These are phyloP conservation scores for Gryllus bimaculatus DNA, from an alignment of 1,140 invertebrate species.

Conservation along the genomic window DNA sequence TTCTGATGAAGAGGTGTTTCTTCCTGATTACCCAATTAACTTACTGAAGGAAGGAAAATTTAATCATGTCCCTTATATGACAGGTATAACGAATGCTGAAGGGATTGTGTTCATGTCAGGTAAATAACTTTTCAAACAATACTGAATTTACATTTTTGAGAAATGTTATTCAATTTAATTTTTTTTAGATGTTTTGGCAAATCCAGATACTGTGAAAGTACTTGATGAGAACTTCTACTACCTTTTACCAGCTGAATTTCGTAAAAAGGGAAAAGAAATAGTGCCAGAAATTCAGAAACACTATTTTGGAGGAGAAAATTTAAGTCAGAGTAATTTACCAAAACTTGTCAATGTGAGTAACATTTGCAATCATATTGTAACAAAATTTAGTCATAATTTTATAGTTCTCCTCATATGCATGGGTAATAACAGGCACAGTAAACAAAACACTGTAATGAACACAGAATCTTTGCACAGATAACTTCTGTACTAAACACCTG, in stretches of 20 bases:
- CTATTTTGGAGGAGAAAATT: background rate
- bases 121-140: conserved; percentile 11
- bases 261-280: conserved; percentile 1
- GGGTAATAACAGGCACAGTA: too few species aligned
- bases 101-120: background rate
- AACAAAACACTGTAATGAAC: too few species aligned
- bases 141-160: background rate
- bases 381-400: background rate
- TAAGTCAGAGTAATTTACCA: background rate
- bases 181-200: background rate
- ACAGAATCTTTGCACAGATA: too few species aligned
- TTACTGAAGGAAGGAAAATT: conserved; percentile 1
- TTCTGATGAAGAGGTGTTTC: background rate
- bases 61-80: conserved; percentile 10
- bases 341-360: background rate
- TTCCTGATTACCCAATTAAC: background rate
- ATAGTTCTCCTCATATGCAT: too few species aligned
- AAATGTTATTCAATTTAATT: background rate
- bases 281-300: background rate
- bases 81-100: conserved; percentile 6
- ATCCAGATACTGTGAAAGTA: background rate
- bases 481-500: too few species aligned
- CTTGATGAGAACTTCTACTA: background rate
- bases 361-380: background rate
- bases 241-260: background rate